Percentiles rank a stretch among this genome's conserved stretches.
Evolutionary conservation across 2,113 vertebrate genomes (phyloP).

Genomic region (Halcyon malimbica): DNA sequence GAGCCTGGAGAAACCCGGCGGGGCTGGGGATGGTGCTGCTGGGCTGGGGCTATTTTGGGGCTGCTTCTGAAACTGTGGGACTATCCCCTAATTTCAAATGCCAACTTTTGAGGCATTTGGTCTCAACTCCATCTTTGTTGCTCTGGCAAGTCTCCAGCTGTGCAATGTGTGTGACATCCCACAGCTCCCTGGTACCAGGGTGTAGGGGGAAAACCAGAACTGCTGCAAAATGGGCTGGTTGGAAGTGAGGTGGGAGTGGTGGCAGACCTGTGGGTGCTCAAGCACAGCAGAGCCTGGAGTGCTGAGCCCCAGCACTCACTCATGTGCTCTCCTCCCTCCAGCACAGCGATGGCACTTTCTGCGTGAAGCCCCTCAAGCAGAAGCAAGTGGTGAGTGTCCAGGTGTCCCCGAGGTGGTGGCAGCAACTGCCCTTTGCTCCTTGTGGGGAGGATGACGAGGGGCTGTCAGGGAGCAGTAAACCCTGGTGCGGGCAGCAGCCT

Average conservation of each 20-base stretch:
- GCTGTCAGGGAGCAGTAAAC: not conserved
- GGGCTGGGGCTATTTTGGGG: not conserved
- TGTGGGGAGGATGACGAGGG: not conserved
- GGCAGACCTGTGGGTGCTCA: not conserved
- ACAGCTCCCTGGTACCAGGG: not conserved
- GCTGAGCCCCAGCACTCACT: not conserved
- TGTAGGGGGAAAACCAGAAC: not conserved
- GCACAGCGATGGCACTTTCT: conserved; percentile 95
- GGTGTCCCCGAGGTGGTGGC: not conserved
- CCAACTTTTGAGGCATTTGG: not conserved
- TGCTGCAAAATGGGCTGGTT: not conserved
- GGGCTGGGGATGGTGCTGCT: not conserved
- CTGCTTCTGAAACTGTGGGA: not conserved
- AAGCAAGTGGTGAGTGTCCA: conserved; percentile 92
- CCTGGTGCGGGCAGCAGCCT: not conserved
- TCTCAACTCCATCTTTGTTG: not conserved
- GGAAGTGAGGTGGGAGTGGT: fast-evolving
- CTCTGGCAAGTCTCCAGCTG: not conserved
- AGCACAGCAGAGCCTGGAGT: not conserved
- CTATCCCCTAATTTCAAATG: not conserved
- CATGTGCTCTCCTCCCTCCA: conserved; percentile 46
- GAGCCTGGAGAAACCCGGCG: not conserved
- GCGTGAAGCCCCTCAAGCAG: conserved; percentile 97
- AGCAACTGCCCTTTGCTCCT: not conserved
- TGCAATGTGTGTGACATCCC: not conserved